These are phyloP conservation scores for Alectoris magna DNA, from an alignment of 2,797 vertebrate species.

Conservation along the genomic window DNA sequence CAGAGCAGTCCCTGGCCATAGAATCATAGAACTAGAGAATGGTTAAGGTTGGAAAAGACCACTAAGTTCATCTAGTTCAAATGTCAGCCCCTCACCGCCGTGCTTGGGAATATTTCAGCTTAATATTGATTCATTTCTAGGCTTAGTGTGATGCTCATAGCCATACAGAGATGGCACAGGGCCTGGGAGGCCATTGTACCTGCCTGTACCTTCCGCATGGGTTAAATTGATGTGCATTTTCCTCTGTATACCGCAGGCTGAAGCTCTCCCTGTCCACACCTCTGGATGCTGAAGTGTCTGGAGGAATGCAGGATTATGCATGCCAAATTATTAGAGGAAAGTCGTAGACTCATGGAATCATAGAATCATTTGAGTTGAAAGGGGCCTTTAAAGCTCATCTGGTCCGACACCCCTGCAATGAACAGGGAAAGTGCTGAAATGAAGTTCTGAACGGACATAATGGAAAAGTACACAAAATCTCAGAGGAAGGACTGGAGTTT, in stretches of 20 bases:
- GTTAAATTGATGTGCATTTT: conserved; percentile 30
- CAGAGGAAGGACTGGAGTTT: background rate
- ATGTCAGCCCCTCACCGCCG: too few relatives aligned
- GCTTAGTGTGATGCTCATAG: background rate
- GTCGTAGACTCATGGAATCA: too few relatives aligned
- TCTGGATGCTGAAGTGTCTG: background rate
- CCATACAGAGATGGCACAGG: conserved; percentile 22
- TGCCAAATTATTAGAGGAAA: conserved; percentile 46
- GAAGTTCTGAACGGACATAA: conserved; percentile 40
- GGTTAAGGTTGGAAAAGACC: too few relatives aligned
- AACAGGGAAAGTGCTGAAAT: too few relatives aligned
- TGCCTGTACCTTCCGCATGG: background rate
- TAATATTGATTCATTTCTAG: conserved; percentile 41
- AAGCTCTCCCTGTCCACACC: conserved; percentile 57
- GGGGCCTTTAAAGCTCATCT: too few relatives aligned
- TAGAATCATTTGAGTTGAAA: too few relatives aligned
- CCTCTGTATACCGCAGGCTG: conserved; percentile 13
- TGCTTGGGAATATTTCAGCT: background rate
- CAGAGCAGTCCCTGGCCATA: background rate
- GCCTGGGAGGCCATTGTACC: conserved; percentile 19
- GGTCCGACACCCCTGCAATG: too few relatives aligned
- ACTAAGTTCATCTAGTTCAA: too few relatives aligned
- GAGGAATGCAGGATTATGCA: conserved; percentile 20
- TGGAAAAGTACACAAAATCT: background rate
- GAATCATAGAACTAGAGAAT: too few relatives aligned